Conservation (phyloP, 1,140 invertebrate species). For the Idris sp. region DNA sequence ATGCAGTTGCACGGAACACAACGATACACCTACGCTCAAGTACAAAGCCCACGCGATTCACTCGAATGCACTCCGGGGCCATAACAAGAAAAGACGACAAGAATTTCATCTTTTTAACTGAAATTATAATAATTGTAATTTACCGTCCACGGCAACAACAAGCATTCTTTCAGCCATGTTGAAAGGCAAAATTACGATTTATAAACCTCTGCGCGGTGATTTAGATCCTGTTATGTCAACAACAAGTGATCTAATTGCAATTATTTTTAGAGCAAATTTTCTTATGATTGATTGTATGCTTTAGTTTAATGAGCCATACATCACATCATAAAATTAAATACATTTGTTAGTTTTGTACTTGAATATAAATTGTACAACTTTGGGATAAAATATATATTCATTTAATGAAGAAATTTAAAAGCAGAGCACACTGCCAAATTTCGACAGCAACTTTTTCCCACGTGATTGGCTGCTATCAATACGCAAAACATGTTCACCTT, state of each 20-base stretch:
- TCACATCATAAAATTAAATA: too few species aligned
- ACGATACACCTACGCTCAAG: constrained; percentile 34
- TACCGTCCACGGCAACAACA: constrained; percentile 31
- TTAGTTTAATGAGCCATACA: too few species aligned
- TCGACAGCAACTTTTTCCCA: constrained; percentile 41
- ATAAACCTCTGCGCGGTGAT: constrained; percentile 21
- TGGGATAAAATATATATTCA: too few species aligned
- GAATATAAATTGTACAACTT: too few species aligned
- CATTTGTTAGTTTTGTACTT: too few species aligned
- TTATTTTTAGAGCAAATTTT: too few species aligned
- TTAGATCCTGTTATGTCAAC: constrained; percentile 1
- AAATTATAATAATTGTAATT: constrained; percentile 59
- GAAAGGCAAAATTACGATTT: constrained; percentile 37
- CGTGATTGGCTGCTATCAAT: constrained; percentile 45
- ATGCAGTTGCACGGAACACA: constrained; percentile 28
- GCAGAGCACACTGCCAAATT: constrained; percentile 15
- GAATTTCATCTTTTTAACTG: constrained; percentile 49
- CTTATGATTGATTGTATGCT: too few species aligned
- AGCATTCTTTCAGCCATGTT: not conserved
- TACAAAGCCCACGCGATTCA: constrained; percentile 30
- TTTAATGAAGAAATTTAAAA: constrained; percentile 24
- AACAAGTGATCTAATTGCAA: too few species aligned
- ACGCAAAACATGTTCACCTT: constrained; percentile 51
- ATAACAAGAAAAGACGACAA: constrained; percentile 24
- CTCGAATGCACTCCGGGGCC: constrained; percentile 9